Conservation (phyloP, 1,140 invertebrate species). For the Drosophila repletoides region DNA sequence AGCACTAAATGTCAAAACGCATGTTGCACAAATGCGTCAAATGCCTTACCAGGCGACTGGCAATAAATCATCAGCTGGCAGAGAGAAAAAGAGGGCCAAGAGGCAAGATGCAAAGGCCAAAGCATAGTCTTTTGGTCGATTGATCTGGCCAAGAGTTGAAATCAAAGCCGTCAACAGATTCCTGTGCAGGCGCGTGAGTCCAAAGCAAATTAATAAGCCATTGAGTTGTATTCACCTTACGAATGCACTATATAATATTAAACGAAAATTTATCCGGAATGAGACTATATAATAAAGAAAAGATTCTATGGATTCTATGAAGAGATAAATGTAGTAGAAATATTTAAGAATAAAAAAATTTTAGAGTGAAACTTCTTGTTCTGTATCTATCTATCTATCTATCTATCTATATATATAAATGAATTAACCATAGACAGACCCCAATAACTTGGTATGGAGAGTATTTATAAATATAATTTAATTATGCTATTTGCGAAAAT, state of each 20-base stretch:
- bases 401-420: too few relatives aligned
- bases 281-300: not conserved
- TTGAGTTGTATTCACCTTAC: not conserved
- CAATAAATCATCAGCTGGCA: constrained; percentile 68
- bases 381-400: too few relatives aligned
- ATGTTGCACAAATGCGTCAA: constrained; percentile 80
- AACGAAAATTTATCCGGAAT: too few relatives aligned
- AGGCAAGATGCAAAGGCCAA: not conserved
- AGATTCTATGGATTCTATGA: not conserved
- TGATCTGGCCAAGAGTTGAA: constrained; percentile 29
- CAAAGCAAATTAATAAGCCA: constrained; percentile 8
- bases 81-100: not conserved
- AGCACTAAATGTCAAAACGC: constrained; percentile 79
- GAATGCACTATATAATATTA: constrained; percentile 4
- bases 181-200: constrained; percentile 24
- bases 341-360: too few relatives aligned
- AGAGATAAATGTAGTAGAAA: not conserved
- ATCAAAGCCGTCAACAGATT: constrained; percentile 34
- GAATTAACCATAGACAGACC: too few relatives aligned
- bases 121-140: constrained; percentile 10
- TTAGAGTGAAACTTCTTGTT: too few relatives aligned
- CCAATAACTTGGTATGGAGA: too few relatives aligned
- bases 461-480: too few relatives aligned
- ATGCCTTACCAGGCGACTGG: constrained; percentile 65
- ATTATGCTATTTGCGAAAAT: too few relatives aligned